Evolutionary conservation across 2,888 invertebrate species (phyloP).

Genomic region (Elegia similella): DNA sequence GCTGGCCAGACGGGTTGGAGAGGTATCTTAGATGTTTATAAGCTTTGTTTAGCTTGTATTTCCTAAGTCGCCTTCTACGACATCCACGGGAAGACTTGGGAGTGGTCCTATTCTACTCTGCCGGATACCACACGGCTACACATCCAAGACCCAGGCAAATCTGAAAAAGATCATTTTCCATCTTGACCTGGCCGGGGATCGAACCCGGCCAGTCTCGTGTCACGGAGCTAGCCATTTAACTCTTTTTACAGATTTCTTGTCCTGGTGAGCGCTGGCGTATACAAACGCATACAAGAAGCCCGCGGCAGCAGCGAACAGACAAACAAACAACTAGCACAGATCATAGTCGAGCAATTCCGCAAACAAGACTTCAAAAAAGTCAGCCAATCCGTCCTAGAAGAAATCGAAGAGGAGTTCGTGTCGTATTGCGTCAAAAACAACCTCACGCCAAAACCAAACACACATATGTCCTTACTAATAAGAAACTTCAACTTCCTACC

Average conservation of each 20-base stretch:
- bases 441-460: constrained; percentile 83
- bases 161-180: no score
- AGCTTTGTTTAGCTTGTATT: no score
- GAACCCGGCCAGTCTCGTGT: no score
- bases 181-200: no score
- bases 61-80: no score
- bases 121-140: no score
- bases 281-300: constrained; percentile 91
- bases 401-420: constrained; percentile 91
- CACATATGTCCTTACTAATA: constrained; percentile 92
- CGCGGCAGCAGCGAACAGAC: constrained; percentile 87
- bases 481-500: constrained; percentile 92
- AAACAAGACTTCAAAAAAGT: constrained; percentile 90
- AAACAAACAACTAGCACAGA: constrained; percentile 89
- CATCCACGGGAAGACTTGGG: no score
- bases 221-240: no score
- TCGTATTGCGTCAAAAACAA: constrained; percentile 85
- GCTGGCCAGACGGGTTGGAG: no score
- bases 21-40: no score
- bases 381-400: constrained; percentile 92
- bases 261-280: constrained; percentile 92
- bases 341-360: constrained; percentile 91
- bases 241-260: constrained; percentile 85
- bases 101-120: no score
- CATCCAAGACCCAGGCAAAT: no score